Evolutionary conservation across 2,888 invertebrate genomes (phyloP).

Genomic region (Mythimna lalbum): DNA sequence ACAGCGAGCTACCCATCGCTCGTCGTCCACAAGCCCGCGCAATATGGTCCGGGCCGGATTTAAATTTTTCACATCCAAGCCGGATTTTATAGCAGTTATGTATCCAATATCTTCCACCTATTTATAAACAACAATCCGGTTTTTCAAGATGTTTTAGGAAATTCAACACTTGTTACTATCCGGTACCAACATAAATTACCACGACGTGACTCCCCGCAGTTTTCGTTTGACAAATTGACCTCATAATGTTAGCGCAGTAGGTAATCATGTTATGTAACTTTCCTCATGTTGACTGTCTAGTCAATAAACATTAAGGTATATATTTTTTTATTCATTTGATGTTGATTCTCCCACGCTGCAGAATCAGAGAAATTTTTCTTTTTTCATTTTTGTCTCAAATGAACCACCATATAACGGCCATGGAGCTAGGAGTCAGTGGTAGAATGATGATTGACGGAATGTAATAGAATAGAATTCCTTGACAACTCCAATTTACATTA

Average conservation of each 20-base stretch:
- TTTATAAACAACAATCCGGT: conserved; percentile 29
- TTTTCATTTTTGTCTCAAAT: no score
- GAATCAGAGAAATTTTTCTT: not conserved
- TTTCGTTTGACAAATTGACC: conserved; percentile 56
- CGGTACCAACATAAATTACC: conserved; percentile 34
- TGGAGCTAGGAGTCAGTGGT: no score
- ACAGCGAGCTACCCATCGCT: no score
- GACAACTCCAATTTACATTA: no score
- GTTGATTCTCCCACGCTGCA: not conserved
- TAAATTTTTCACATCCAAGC: not conserved
- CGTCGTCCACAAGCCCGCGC: no score
- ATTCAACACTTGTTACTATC: conserved; percentile 18
- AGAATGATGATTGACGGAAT: no score
- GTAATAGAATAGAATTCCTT: no score
- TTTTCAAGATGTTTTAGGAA: conserved; percentile 29
- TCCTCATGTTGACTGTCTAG: conserved; percentile 9
- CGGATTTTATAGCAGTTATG: not conserved
- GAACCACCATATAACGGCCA: no score
- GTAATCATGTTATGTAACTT: conserved; percentile 26
- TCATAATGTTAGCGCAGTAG: conserved; percentile 9
- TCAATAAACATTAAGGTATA: conserved; percentile 8
- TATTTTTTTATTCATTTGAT: conserved; percentile 18
- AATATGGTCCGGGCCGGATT: no score
- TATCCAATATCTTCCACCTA: conserved; percentile 3
- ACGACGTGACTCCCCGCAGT: conserved; percentile 30